Base-by-base conservation (phyloP, 2,888 invertebrate species). In the Yponomeuta evonymella region DNA sequence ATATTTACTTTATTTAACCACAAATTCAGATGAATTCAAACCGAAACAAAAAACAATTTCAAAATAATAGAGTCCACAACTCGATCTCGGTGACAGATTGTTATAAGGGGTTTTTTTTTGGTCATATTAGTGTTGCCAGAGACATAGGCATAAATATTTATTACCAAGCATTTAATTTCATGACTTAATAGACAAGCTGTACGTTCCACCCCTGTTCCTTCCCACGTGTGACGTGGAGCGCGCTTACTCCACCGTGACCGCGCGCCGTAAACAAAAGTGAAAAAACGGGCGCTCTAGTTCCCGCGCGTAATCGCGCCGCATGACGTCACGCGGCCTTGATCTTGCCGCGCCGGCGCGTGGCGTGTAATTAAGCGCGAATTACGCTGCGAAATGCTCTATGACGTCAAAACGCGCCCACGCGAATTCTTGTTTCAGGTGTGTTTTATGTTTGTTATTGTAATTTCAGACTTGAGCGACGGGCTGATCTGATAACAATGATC, bases 251-350 rank as follows among this genome's bases (percentile, higher is more conserved):
- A 67, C 33, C 43, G 67, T 67, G n/a, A 36, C 51, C 30, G 36
- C 15, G 30, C 64, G 5, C 2, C 67, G 67, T 67, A 67, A 67
- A 67, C 36, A 86, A 88, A 85, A 88, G 88, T 88, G 83, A 86
- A 87, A 86, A 85, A 83, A 82, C 73, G 71, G 51, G 51, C 83
- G 89, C 84, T 87, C 90, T 80, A 89, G 81, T 90, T 90, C 88
- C 75, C 90, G 88, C 83, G 85, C 73, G 74, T 75, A 74, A 77
- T 72, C 78, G 73, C 48, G 72, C 30, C 3, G 15, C 51, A 12
- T 58, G 15, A 58, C 51, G 51, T 58, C 51, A 15, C 51, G 51
- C 51, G 51, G 15, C 51, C 51, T 58, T 58, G 51, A 15, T 58
- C 51, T 58, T 58, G 51, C 15, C 51, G 51, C 51, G 15, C 15